Evolutionary conservation across 2,888 invertebrate species (phyloP).

Genomic region (Melikaiella ostensackeni): DNA sequence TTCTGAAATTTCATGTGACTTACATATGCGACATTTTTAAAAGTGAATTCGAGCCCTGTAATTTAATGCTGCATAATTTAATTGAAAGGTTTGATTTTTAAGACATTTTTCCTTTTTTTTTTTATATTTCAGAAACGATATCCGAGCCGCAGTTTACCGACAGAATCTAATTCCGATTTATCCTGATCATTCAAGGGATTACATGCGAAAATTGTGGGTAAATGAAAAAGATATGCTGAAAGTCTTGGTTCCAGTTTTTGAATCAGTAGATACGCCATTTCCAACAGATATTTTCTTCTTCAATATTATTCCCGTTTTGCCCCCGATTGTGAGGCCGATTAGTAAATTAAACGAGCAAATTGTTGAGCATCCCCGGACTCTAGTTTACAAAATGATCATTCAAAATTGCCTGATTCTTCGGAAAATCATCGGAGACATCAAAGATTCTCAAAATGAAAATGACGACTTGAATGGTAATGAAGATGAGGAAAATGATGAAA

Average conservation of each 20-base stretch:
- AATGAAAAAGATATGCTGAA: slow-evolving; percentile 85
- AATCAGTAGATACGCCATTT: slow-evolving; percentile 77
- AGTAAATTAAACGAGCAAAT: slow-evolving; percentile 82
- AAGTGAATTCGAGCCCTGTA: too few relatives aligned
- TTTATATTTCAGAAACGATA: slow-evolving; percentile 11
- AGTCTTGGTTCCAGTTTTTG: slow-evolving; percentile 85
- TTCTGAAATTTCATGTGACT: too few relatives aligned
- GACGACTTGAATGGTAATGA: slow-evolving; percentile 79
- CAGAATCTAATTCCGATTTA: slow-evolving; percentile 77
- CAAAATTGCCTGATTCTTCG: slow-evolving; percentile 83
- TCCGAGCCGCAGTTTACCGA: slow-evolving; percentile 50
- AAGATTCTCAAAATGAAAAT: slow-evolving; percentile 78
- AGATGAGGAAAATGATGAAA: slow-evolving; percentile 69
- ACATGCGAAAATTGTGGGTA: slow-evolving; percentile 85
- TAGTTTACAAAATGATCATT: slow-evolving; percentile 84
- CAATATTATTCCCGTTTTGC: slow-evolving; percentile 90
- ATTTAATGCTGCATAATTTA: too few relatives aligned
- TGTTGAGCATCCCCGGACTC: slow-evolving; percentile 88
- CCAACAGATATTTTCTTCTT: slow-evolving; percentile 93
- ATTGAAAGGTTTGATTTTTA: background rate
- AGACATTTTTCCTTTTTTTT: background rate
- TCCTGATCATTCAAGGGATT: slow-evolving; percentile 83
- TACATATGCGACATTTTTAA: too few relatives aligned
- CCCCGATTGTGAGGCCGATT: slow-evolving; percentile 89
- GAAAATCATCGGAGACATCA: slow-evolving; percentile 83